Percentiles rank a stretch among this genome's conserved stretches.
phyloP scores from a whole-genome alignment of 2,113 vertebrate species.

The Amblyornis subalaris region DNA sequence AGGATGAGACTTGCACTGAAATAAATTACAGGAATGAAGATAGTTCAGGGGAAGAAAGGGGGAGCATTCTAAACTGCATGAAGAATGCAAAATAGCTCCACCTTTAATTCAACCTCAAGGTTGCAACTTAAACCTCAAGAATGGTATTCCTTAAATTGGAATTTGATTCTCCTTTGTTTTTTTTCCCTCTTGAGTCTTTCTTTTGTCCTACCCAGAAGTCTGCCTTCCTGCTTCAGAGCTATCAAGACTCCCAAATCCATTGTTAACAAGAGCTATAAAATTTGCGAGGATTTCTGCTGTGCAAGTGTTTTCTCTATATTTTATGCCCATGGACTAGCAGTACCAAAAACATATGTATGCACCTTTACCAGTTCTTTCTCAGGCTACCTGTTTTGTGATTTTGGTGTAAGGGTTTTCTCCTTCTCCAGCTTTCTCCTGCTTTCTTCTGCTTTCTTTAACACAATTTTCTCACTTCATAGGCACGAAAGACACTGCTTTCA shows the following conservation, averaged over 20 bases:
- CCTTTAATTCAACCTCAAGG: background rate
- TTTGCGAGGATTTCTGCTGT: background rate
- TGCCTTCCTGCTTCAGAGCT: background rate
- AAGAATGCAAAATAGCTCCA: background rate
- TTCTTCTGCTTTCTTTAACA: background rate
- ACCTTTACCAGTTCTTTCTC: background rate
- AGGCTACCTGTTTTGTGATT: background rate
- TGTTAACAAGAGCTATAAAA: background rate
- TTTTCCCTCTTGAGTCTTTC: background rate
- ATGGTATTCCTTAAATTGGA: background rate
- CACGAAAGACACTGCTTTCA: background rate
- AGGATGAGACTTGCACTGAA: background rate
- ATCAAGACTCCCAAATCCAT: background rate
- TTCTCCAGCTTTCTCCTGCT: background rate
- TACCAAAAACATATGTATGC: background rate
- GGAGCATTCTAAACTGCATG: background rate
- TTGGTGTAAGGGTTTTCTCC: background rate
- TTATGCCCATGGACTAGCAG: background rate
- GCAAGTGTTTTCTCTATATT: background rate
- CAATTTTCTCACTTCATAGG: background rate
- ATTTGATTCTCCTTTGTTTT: background rate
- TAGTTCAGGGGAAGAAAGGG: background rate
- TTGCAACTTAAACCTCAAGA: background rate
- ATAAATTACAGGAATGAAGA: background rate
- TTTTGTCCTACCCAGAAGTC: background rate